Conservation (phyloP, 2,113 vertebrate genomes). For the Phylloscopus whistleri region DNA sequence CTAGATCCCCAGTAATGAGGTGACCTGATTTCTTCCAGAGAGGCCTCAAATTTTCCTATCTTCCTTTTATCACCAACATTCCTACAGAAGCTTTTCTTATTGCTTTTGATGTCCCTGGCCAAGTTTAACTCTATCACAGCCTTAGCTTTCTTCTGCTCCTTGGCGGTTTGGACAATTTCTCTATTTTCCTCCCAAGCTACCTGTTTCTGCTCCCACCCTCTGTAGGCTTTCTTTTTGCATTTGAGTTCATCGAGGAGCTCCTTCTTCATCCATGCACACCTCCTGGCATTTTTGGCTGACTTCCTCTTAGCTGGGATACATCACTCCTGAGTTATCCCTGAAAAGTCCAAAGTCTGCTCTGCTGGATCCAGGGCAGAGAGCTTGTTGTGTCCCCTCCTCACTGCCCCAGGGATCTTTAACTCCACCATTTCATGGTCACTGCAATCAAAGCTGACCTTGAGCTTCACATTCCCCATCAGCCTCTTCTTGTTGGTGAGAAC, state of each 20-base stretch:
- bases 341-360: not conserved
- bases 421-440: not conserved
- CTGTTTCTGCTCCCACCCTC: not conserved
- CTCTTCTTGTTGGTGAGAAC: not conserved
- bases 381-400: not conserved
- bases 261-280: not conserved
- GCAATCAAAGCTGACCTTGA: not conserved
- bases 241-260: not conserved
- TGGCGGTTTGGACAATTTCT: not conserved
- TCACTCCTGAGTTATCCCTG: not conserved
- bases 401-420: not conserved
- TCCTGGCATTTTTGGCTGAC: not conserved
- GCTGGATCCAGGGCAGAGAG: not conserved
- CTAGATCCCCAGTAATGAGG: not conserved
- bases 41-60: not conserved
- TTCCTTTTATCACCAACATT: not conserved
- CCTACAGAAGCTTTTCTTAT: not conserved
- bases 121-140: not conserved
- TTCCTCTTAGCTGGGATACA: not conserved
- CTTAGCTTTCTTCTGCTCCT: not conserved
- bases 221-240: not conserved
- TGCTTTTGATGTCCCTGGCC: not conserved
- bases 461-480: not conserved
- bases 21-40: not conserved
- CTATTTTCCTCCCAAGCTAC: not conserved